Evolutionary conservation across 1,140 invertebrate genomes (phyloP), one percentile per base, ranked within the genome.

Genomic region (Drosophila yakuba): DNA sequence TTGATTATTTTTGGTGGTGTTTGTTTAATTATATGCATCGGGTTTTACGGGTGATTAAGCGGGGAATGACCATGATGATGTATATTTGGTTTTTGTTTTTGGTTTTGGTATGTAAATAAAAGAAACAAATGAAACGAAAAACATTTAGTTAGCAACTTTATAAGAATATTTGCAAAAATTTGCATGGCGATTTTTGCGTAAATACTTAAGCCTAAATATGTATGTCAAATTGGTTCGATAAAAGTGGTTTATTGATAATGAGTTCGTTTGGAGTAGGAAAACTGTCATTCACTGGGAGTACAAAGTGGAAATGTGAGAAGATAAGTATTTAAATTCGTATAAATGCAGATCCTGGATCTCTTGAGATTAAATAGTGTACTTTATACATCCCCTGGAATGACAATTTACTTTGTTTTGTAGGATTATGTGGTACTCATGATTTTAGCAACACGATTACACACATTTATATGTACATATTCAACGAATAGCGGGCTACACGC

Each of bases 101-200:
- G 73, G 75, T 81, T 89, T 78, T 90, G 73, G 75, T 91, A 85
- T 91, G 89, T 91, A 85, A 88, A 82, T 86, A 83, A 86, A 86
- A 91, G 84, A 89, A 88, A 90, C 85, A 89, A 91, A 91, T 88
- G 86, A 91, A 92, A 91, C 75, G 76, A 91, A 83, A 91, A 91
- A 91, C 88, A 92, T 91, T 91, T 91, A 91, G 91, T 91, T 91
- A 91, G 90, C 90, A 91, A 91, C 90, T 90, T 81, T 71, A 90
- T 90, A 80, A 50, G 75, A 76, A 57, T 63, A 74, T 74, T 59
- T 38, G 73, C 72, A 64, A 76, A 76, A 76, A 76, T 51, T 52
- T 71, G 52, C 59, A 52, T 76, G 73, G 60, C 57, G 43, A 76
- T 66, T 76, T 66, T 76, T 76, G 60, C 62, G 50, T 75, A 58